A percentile compares a stretch with the other conserved stretches of the same genome.
These are phyloP conservation scores for Alcis repandata DNA, from an alignment of 2,888 invertebrate species.

Conservation along the genomic window DNA sequence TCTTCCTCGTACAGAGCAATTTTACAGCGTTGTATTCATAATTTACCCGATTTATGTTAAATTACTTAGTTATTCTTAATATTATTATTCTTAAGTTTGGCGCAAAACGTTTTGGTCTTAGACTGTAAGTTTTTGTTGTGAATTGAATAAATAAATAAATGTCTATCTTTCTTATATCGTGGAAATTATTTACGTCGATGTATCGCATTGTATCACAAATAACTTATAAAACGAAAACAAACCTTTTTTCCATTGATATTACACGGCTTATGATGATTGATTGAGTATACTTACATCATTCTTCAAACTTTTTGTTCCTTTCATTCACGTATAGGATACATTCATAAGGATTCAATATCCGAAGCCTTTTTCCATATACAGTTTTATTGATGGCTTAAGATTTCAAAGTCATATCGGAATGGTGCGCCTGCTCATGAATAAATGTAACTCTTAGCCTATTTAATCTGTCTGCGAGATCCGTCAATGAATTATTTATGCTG, in stretches of 20 bases:
- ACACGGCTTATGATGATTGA: conserved; percentile 17
- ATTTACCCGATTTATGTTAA: too few relatives aligned
- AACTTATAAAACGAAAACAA: not conserved
- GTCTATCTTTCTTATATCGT: too few relatives aligned
- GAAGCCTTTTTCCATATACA: conserved; percentile 26
- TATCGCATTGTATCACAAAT: too few relatives aligned
- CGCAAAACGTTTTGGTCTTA: too few relatives aligned
- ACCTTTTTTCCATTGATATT: not conserved
- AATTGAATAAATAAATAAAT: too few relatives aligned
- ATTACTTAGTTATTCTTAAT: too few relatives aligned
- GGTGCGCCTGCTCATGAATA: conserved; percentile 55
- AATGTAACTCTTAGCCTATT: conserved; percentile 51
- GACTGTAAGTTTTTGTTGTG: too few relatives aligned
- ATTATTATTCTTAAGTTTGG: too few relatives aligned
- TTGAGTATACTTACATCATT: conserved; percentile 10
- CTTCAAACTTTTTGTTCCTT: conserved; percentile 22
- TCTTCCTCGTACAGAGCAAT: too few relatives aligned
- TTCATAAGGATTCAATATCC: conserved; percentile 22
- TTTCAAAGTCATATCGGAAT: conserved; percentile 33
- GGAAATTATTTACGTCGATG: too few relatives aligned
- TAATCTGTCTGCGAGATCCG: conserved; percentile 52
- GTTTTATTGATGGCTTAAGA: conserved; percentile 42
- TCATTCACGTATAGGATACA: conserved; percentile 25
- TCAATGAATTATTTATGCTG: conserved; percentile 66
- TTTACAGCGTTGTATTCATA: too few relatives aligned